Conservation (phyloP, 2,797 vertebrate genomes). For the Lepidocolaptes lacrymiger region DNA sequence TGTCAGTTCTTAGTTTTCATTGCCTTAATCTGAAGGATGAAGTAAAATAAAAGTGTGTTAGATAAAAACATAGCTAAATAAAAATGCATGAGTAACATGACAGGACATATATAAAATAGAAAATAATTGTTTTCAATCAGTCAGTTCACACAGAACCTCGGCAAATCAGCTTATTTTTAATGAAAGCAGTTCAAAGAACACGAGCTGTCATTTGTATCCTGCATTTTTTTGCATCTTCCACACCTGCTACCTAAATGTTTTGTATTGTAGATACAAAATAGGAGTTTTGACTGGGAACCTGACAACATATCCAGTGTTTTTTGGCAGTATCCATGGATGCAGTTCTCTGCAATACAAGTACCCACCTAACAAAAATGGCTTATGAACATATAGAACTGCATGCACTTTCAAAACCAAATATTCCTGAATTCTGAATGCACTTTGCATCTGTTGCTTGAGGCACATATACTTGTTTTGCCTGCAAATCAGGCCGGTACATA, state of each 20-base stretch:
- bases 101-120: background rate
- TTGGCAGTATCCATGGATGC: background rate
- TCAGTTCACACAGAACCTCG: background rate
- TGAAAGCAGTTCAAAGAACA: slow-evolving; percentile 2
- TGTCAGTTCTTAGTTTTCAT: slow-evolving; percentile 26
- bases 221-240: background rate
- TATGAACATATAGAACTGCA: background rate
- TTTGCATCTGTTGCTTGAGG: background rate
- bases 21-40: slow-evolving; percentile 48
- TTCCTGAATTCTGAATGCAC: background rate
- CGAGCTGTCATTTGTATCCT: background rate
- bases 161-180: background rate
- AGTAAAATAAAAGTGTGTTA: slow-evolving; percentile 53
- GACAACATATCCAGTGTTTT: background rate
- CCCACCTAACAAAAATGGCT: background rate
- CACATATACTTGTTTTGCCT: background rate
- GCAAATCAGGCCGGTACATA: background rate
- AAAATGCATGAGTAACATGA: background rate
- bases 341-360: background rate
- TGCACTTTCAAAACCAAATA: background rate
- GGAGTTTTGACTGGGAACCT: background rate
- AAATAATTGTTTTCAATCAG: slow-evolving; percentile 27
- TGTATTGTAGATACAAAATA: background rate
- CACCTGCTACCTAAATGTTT: background rate
- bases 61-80: background rate